Evolutionary conservation across 2,113 vertebrate genomes (phyloP), one percentile per base, ranked within the genome.

Genomic region (Proteles cristata): DNA sequence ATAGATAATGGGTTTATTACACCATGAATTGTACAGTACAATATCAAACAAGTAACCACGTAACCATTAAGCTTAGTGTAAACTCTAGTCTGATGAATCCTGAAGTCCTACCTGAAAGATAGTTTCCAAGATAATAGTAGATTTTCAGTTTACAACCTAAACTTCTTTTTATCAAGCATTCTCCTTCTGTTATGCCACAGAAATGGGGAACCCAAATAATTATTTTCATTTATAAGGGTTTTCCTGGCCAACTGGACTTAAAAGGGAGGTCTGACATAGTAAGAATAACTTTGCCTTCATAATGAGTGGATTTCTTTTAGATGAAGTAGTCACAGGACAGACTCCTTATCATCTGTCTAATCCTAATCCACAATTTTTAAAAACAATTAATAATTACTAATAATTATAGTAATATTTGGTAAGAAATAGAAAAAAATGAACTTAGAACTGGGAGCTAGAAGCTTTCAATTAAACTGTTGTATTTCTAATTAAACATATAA

Each of bases 151-250:
- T 11, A n/a, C 1, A 69, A 11, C 4, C 25, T 76, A 43, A 3
- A 35, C 10, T 81, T 88, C 7, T 39, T 12, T 39, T 53, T 77
- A 69, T 4, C 7, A 48, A 76, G 35, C 4, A 69, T 55, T 88
- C 7, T 90, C 8, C 14, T 69, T 61, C 74, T 88, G 23, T 16
- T 45, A 68, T 61, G 8, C 28, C 63, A 63, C 16, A 85, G 73
- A 2, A 86, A 92, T 2, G 65, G 16, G 28, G 2, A 1, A 4
- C 8, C 31, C 2, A 81, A 25, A 66, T 88, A 0, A 0, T 28
- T 81, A 77, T 79, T 82, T 26, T n/a, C 33, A 66, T 53, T 1
- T 21, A 1, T 16, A 35, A 15, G 23, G 1, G 1, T 25, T 88
- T 85, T 95, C 3, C 0, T 63, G 39, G 91, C 5, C 26, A 85